phyloP scores from a whole-genome alignment of 2,888 invertebrate genomes.

The Amblyteles armatorius region DNA sequence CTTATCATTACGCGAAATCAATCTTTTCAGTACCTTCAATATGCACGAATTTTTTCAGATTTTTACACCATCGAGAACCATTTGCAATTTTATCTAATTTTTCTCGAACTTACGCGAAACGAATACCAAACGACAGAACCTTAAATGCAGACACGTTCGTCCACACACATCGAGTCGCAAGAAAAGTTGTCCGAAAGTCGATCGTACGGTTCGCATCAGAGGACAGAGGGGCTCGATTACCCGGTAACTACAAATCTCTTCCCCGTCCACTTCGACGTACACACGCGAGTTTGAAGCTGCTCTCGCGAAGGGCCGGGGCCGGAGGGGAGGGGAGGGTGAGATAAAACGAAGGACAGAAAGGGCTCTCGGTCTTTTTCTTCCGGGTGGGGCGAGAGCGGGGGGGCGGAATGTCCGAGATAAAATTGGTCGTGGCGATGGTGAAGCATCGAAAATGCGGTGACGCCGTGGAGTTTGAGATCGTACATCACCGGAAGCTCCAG shows the following conservation, averaged over 20 bases:
- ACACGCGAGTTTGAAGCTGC: background rate
- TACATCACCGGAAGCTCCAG: constrained; percentile 76
- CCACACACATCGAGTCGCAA: background rate
- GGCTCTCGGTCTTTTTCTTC: constrained; percentile 43
- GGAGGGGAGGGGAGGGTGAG: background rate
- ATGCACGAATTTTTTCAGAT: too few species aligned
- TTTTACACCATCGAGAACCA: too few species aligned
- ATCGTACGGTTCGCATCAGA: background rate
- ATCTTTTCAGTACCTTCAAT: too few species aligned
- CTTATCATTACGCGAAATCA: too few species aligned
- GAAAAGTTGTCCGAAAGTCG: background rate
- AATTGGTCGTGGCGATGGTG: constrained; percentile 72
- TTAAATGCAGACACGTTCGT: too few species aligned
- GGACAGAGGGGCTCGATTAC: background rate
- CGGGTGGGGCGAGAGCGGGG: background rate
- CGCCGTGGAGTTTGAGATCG: constrained; percentile 75
- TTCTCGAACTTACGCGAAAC: too few species aligned
- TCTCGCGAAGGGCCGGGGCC: background rate
- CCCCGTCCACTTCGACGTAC: background rate
- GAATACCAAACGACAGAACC: too few species aligned
- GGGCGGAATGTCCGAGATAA: constrained; percentile 70
- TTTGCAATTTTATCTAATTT: too few species aligned
- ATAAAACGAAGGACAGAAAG: constrained; percentile 7
- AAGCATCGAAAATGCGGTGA: constrained; percentile 79
- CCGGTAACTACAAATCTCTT: constrained; percentile 12